Evolutionary conservation across 2,888 invertebrate species (phyloP).

Genomic region (Sycophila texana): DNA sequence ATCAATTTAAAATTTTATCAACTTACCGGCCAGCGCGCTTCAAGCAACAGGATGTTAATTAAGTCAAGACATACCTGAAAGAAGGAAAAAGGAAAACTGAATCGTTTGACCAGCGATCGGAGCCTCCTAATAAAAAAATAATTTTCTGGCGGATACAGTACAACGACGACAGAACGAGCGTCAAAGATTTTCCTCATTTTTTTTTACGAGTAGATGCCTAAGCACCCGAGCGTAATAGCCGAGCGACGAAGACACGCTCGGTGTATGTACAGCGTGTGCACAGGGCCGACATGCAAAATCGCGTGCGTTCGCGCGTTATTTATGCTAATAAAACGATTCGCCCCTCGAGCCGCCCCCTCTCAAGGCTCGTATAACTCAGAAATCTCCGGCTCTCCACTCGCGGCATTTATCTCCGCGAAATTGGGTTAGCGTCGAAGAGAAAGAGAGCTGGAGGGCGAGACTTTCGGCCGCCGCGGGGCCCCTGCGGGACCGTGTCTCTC

Average conservation of each 20-base stretch:
- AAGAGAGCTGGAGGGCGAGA: slow-evolving; percentile 17
- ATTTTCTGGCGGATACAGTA: too few species aligned
- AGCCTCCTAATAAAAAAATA: too few species aligned
- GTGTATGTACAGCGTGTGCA: not conserved
- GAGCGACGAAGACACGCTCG: not conserved
- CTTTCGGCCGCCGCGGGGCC: slow-evolving; percentile 47
- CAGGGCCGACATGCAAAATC: not conserved
- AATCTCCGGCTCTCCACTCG: slow-evolving; percentile 45
- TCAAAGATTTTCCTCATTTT: not conserved
- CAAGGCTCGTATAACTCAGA: slow-evolving; percentile 44
- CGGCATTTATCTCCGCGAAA: slow-evolving; percentile 69
- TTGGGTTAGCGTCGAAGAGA: slow-evolving; percentile 66
- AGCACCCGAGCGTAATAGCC: not conserved
- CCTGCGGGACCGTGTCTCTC: slow-evolving; percentile 36
- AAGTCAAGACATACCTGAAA: too few species aligned
- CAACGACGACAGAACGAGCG: too few species aligned
- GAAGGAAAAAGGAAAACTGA: too few species aligned
- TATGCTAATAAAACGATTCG: slow-evolving; percentile 50
- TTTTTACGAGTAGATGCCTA: slow-evolving; percentile 15
- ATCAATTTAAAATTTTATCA: too few species aligned
- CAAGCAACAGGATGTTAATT: too few species aligned
- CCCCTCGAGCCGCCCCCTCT: not conserved
- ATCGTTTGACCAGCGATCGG: not conserved
- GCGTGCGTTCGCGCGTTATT: slow-evolving; percentile 33
- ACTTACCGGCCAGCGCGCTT: too few species aligned